Evolutionary conservation across 2,113 vertebrate species (phyloP), one percentile per base, ranked within the genome.

Genomic region (Pycnonotus jocosus): DNA sequence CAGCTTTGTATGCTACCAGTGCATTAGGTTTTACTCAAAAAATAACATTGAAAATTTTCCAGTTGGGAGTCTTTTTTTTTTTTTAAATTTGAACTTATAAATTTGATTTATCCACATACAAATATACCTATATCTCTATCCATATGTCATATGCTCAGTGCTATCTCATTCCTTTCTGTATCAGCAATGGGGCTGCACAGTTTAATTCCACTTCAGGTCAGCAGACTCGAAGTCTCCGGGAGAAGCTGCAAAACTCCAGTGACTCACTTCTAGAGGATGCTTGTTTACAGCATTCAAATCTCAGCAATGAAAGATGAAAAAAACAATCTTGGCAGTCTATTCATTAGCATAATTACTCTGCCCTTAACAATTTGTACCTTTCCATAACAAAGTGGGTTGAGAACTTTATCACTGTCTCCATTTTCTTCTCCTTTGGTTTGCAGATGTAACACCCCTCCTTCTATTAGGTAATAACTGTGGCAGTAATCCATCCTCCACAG

Each of bases 101-200:
- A 5, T 68, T 71, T 81, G 24, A n/a, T 81, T 84, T 78, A 42
- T 60, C 28, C n/a, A 11, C 37, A 15, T 18, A 54, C 3, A 51
- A 25, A 72, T 44, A 37, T 9, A 73, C 7, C 15, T n/a, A 2
- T n/a, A 11, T 35, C 14, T 44, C 37, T 60, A 23, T n/a, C 5
- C 33, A 11, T 48, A 5, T 40, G 22, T 42, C 25, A 40, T 25
- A 47, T 5, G 6, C 25, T 91, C 27, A 35, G 31, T 40, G 33
- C 16, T 64, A 0, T 74, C 40, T 57, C 27, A 5, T 25, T 69
- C 38, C n/a, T 69, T 68, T 66, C 0, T 1, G 8, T 25, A 16
- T 33, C 1, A 2, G 33, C 17, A 93, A 8, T 0, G 3, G 21
- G 12, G 18, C 27, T 56, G 38, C 25, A 31, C 19, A 18, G 9